Percentiles rank a stretch among this genome's conserved stretches.
These are phyloP conservation scores for Blastomussa wellsi DNA, from an alignment of 92 coral and sea anemone species.

Conservation along the genomic window DNA sequence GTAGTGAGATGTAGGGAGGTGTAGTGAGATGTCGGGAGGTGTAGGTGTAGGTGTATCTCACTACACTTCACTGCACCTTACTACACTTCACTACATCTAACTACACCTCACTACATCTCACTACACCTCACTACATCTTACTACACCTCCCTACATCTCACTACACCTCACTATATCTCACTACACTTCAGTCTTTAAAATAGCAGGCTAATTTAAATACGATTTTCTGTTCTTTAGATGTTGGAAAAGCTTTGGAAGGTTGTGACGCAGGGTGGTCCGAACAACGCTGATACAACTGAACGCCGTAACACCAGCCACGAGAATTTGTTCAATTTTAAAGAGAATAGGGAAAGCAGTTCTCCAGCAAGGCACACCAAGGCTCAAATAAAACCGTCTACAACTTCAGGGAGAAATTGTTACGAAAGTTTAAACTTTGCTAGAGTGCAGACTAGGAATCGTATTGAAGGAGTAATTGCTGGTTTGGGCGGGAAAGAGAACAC, in stretches of 20 bases:
- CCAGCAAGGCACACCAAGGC: not conserved
- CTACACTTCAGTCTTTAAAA: no score
- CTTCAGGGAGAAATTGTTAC: not conserved
- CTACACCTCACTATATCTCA: no score
- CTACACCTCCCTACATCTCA: no score
- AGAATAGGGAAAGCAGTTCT: not conserved
- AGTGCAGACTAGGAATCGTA: not conserved
- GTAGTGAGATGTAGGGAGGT: no score
- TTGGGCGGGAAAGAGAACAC: not conserved
- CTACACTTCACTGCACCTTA: no score
- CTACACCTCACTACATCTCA: no score
- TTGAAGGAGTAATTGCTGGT: not conserved
- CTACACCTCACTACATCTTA: no score
- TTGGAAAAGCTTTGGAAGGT: constrained; percentile 23
- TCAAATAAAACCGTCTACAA: not conserved
- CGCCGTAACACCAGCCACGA: not conserved
- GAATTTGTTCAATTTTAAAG: not conserved
- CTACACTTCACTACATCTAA: no score
- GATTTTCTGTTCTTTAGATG: not conserved
- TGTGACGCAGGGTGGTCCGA: not conserved
- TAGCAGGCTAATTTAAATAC: not conserved
- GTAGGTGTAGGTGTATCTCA: no score
- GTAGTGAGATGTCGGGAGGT: no score
- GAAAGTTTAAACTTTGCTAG: constrained; percentile 8
- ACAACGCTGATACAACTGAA: not conserved